These are phyloP conservation scores for Alces alces DNA, from an alignment of 2,113 vertebrate species.

Conservation along the genomic window DNA sequence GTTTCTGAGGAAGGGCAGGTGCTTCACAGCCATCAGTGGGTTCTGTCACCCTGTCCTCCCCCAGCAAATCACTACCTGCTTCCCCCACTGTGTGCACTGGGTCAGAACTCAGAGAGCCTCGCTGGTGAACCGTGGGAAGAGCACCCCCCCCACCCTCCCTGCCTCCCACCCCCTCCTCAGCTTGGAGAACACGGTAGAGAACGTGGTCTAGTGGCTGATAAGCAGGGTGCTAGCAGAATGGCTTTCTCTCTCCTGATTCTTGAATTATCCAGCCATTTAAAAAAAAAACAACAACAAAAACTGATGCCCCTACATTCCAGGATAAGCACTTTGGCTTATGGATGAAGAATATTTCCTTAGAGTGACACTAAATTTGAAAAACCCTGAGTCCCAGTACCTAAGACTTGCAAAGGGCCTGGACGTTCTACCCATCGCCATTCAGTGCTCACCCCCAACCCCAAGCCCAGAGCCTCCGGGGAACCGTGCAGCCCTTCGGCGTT, in stretches of 20 bases:
- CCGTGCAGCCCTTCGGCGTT: fast-evolving
- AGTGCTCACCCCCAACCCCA: not conserved
- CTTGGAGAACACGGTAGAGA: not conserved
- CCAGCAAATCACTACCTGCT: not conserved
- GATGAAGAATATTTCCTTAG: not conserved
- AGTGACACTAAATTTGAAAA: not conserved
- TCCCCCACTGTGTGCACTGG: fast-evolving
- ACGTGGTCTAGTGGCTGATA: not conserved
- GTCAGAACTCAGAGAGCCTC: not conserved
- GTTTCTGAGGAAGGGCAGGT: not conserved
- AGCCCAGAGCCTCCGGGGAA: not conserved
- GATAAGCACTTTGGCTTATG: not conserved
- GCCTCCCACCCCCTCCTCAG: not conserved
- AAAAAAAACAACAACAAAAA: not conserved
- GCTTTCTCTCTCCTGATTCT: not conserved
- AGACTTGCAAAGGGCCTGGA: not conserved
- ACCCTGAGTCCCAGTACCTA: not conserved
- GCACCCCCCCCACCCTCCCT: not conserved
- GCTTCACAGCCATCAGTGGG: fast-evolving
- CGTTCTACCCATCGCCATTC: fast-evolving
- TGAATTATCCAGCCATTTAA: not conserved
- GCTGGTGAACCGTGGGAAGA: fast-evolving
- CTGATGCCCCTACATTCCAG: fast-evolving
- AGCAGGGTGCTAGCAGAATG: not conserved
- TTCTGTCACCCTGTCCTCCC: not conserved